Percentiles rank a stretch among this genome's conserved stretches.
These are phyloP conservation scores for Rhincodon typus DNA, from an alignment of 2,797 vertebrate genomes.

Conservation along the genomic window DNA sequence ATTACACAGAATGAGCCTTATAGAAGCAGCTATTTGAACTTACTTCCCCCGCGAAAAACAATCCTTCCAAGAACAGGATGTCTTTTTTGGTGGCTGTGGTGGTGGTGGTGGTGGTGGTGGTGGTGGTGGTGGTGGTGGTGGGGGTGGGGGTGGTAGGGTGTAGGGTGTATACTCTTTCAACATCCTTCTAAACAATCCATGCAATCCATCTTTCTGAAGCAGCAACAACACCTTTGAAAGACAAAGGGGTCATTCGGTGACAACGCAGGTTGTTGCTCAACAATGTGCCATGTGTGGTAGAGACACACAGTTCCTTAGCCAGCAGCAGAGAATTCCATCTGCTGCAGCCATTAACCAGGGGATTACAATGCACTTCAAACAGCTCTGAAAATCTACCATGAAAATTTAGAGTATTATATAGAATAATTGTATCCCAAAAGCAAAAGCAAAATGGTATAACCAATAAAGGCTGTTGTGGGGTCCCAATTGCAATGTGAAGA, in stretches of 20 bases:
- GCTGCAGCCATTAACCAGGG: not conserved
- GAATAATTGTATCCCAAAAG: no score
- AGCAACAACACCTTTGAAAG: not conserved
- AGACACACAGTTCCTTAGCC: not conserved
- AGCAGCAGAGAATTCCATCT: not conserved
- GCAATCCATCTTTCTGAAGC: not conserved
- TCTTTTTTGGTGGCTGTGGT: not conserved
- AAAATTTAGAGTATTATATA: not conserved
- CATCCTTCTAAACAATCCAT: not conserved
- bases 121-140: no score
- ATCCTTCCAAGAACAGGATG: not conserved
- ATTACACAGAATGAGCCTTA: not conserved
- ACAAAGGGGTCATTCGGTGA: not conserved
- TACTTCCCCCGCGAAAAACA: not conserved
- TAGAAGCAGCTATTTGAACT: not conserved
- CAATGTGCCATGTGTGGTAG: not conserved
- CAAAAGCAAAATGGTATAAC: not conserved
- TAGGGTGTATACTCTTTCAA: not conserved
- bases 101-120: rapidly evolving
- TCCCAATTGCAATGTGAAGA: no score
- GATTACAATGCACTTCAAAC: not conserved
- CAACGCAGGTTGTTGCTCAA: not conserved
- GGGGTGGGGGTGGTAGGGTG: no score
- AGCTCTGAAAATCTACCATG: not conserved
- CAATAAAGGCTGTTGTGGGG: not conserved